Conservation (phyloP, 2,113 vertebrate genomes). For the Fukomys damarensis region DNA sequence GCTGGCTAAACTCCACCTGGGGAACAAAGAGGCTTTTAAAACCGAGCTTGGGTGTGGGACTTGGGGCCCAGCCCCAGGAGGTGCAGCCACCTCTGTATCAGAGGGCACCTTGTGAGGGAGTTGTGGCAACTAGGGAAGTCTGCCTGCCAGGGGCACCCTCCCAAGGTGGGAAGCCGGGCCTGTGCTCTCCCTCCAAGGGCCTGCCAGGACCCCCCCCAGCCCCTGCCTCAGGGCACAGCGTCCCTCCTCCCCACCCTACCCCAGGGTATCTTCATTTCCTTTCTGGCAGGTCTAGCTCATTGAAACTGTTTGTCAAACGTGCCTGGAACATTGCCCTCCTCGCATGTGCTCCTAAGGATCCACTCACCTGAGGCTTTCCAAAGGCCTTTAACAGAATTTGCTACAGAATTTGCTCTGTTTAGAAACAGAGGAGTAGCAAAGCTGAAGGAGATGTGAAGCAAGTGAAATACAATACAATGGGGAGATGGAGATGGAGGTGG, state of each 20-base stretch:
- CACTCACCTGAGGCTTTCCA: not conserved
- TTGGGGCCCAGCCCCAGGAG: not conserved
- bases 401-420: not conserved
- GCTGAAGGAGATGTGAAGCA: not conserved
- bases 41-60: conserved; percentile 56
- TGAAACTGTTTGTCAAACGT: not conserved
- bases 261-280: not conserved
- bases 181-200: not conserved
- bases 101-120: conserved; percentile 12
- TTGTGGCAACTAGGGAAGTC: not conserved
- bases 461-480: not conserved
- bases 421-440: not conserved
- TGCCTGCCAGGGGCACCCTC: not conserved
- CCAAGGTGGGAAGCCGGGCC: not conserved
- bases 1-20: not conserved
- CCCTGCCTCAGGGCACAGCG: rapidly evolving
- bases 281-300: not conserved
- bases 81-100: not conserved
- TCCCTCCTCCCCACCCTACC: not conserved
- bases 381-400: not conserved
- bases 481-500: not conserved
- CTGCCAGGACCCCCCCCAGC: not conserved
- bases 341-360: not conserved
- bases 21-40: conserved; percentile 82
- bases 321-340: not conserved